A percentile compares a stretch with the other conserved stretches of the same genome.
Conservation (phyloP, 2,797 vertebrate species). For the Hydrophis major region DNA sequence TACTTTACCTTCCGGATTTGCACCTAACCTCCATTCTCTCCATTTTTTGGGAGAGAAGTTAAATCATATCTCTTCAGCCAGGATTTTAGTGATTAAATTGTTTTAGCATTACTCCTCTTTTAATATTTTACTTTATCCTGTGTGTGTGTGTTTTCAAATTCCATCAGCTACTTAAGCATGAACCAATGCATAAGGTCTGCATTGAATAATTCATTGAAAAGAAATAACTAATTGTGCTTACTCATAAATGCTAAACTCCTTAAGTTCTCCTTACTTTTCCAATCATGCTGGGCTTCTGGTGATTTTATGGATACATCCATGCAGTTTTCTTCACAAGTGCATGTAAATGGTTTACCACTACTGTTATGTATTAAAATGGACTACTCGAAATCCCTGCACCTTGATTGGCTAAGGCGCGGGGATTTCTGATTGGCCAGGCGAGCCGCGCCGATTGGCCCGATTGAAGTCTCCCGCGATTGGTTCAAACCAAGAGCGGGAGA, state of each 20-base stretch:
- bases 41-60: not conserved
- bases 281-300: not conserved
- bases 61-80: not conserved
- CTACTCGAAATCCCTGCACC: too few species aligned
- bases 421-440: too few species aligned
- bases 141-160: not conserved
- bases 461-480: too few species aligned
- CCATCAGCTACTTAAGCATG: not conserved
- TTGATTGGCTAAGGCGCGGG: too few species aligned
- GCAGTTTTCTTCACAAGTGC: not conserved
- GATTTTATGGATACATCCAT: not conserved
- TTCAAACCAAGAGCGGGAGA: too few species aligned
- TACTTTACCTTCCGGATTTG: not conserved
- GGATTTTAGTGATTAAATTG: not conserved
- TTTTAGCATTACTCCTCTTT: not conserved
- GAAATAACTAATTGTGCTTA: not conserved
- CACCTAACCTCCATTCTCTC: not conserved
- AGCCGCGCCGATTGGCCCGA: too few species aligned
- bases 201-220: not conserved
- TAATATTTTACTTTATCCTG: not conserved
- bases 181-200: not conserved
- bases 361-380: too few species aligned
- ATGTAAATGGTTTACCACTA: not conserved
- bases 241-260: not conserved
- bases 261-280: not conserved